phyloP scores from a whole-genome alignment of 1,140 invertebrate genomes.

The Drosophila littoralis region DNA sequence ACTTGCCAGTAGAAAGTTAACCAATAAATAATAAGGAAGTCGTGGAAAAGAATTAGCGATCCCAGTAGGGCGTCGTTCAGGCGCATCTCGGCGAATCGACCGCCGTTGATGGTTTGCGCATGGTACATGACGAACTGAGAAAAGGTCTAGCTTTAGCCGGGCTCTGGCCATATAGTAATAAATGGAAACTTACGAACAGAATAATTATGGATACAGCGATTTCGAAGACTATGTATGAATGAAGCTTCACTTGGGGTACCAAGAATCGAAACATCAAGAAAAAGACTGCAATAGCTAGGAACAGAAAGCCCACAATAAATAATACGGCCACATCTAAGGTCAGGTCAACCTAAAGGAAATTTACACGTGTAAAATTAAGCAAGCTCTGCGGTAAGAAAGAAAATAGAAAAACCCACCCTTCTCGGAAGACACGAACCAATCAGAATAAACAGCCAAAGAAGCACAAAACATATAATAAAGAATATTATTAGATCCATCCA shows the following conservation, averaged over 20 bases:
- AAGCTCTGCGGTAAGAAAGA: not conserved
- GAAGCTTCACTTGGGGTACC: not conserved
- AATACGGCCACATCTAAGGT: slow-evolving; percentile 65
- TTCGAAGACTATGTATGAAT: slow-evolving; percentile 22
- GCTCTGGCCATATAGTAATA: too few relatives aligned
- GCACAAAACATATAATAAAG: not conserved
- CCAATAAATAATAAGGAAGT: slow-evolving; percentile 69
- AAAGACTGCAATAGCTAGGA: slow-evolving; percentile 48
- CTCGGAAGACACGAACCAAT: slow-evolving; percentile 39
- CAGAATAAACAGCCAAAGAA: slow-evolving; percentile 17
- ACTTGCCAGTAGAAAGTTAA: slow-evolving; percentile 64
- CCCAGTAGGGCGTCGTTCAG: slow-evolving; percentile 53
- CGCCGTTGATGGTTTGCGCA: slow-evolving; percentile 62
- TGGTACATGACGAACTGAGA: slow-evolving; percentile 71
- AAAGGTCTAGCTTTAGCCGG: not conserved
- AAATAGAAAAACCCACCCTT: slow-evolving; percentile 8
- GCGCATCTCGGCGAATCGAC: slow-evolving; percentile 69
- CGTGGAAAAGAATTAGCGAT: slow-evolving; percentile 68
- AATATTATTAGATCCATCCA: slow-evolving; percentile 35
- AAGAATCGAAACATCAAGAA: slow-evolving; percentile 22
- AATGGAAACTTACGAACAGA: slow-evolving; percentile 38
- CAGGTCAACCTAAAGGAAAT: slow-evolving; percentile 50
- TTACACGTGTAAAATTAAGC: not conserved
- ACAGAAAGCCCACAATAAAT: slow-evolving; percentile 61
- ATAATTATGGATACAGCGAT: slow-evolving; percentile 27